phyloP scores from a whole-genome alignment of 1,140 invertebrate species.

The Phymorhynchus buccinoides region DNA sequence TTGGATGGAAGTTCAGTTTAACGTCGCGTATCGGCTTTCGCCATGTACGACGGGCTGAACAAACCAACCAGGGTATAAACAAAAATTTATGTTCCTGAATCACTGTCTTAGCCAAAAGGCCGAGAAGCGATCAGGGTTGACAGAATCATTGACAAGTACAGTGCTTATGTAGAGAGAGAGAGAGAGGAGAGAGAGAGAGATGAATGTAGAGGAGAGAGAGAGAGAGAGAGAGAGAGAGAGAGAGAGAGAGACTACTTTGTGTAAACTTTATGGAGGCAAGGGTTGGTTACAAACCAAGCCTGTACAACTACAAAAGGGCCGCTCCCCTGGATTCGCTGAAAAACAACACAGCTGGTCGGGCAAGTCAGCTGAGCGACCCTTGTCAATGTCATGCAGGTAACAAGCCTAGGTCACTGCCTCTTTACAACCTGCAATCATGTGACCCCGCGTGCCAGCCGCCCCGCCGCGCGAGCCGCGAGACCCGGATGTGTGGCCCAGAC shows the following conservation, averaged over 20 bases:
- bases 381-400: neutral
- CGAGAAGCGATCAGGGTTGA: too few species aligned
- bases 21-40: too few species aligned
- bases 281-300: neutral
- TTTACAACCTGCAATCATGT: slow-evolving; percentile 28
- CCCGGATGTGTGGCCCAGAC: slow-evolving; percentile 34
- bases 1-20: too few species aligned
- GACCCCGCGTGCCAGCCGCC: slow-evolving; percentile 33
- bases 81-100: neutral
- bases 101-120: too few species aligned
- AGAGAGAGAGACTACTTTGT: too few species aligned
- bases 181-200: neutral
- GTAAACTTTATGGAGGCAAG: too few species aligned
- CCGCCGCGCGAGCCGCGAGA: neutral
- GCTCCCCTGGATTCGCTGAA: neutral
- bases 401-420: neutral
- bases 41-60: too few species aligned
- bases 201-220: neutral
- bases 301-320: too few species aligned
- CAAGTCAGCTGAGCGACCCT: neutral
- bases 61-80: too few species aligned
- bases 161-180: too few species aligned
- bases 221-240: too few species aligned
- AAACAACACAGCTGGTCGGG: neutral
- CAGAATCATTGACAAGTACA: too few species aligned